Evolutionary conservation across 2,113 vertebrate genomes (phyloP).

Genomic region (Psophia crepitans): DNA sequence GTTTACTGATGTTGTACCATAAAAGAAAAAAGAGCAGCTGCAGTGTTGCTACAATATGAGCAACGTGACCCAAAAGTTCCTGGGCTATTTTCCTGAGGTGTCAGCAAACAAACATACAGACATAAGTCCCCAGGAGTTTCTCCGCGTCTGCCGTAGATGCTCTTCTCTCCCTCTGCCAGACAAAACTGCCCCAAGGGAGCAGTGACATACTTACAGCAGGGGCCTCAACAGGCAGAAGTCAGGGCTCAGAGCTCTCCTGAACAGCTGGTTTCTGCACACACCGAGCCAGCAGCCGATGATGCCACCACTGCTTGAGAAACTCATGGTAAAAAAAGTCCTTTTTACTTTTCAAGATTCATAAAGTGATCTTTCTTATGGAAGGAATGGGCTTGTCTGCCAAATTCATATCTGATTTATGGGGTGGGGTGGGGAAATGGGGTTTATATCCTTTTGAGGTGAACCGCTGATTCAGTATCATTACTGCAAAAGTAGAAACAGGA

Average conservation of each 20-base stretch:
- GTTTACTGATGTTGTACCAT: not conserved
- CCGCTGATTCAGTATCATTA: not conserved
- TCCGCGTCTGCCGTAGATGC: not conserved
- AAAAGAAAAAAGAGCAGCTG: slow-evolving; percentile 50
- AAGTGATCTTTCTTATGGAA: not conserved
- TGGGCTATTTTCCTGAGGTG: slow-evolving; percentile 34
- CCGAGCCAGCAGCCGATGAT: not conserved
- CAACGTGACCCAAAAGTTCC: not conserved
- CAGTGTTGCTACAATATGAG: not conserved
- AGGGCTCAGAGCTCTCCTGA: not conserved
- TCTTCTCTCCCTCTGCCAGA: not conserved
- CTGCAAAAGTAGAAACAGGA: not conserved
- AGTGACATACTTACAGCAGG: slow-evolving; percentile 37
- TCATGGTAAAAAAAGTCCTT: not conserved
- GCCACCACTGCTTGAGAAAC: not conserved
- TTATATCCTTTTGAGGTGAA: not conserved
- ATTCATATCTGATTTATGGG: rapidly evolving
- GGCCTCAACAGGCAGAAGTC: not conserved
- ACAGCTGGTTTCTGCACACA: slow-evolving; percentile 14
- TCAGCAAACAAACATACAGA: slow-evolving; percentile 24
- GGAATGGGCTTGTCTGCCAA: not conserved
- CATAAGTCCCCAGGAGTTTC: slow-evolving; percentile 15
- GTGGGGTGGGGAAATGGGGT: too few relatives aligned
- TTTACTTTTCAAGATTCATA: not conserved
- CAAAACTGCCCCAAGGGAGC: slow-evolving; percentile 41